Base-by-base conservation (phyloP, 2,797 vertebrate genomes). In the Silurus lanzhouensis region DNA sequence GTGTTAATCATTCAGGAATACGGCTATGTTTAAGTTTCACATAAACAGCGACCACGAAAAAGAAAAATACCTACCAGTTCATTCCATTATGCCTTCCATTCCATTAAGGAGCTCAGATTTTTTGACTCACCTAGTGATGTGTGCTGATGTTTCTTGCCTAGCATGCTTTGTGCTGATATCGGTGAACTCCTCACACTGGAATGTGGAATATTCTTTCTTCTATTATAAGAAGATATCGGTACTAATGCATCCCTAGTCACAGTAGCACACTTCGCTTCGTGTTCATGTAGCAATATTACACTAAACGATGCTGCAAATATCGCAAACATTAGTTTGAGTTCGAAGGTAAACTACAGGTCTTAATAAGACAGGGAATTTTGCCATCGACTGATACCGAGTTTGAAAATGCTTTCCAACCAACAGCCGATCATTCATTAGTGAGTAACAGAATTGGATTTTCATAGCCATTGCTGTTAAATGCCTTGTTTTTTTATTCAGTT, bases 321-420 rank as follows among this genome's bases (percentile, higher is more conserved):
- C 44, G 15, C 44, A 10, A n/a, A 5, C 57, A 15, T 57, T 57
- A 22, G 12, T 15, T 57, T 19, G 52, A 19, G 6, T 61, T 63
- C n/a, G 52, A 66, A 67, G 55, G 17, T 46, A 60, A 27, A 63
- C 31, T 48, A 14, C 61, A 25, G 77, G 44, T 64, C 38, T 20
- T 80, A 63, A 46, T 63, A 80, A 80, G 13, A 25, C 22, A 25
- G 60, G 60, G 22, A 25, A 80, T 80, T 80, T 19, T 80, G 60
- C 20, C 77, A 80, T 25, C 60, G 38, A 63, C 13, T 64, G 38
- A 27, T 80, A 80, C 9, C 17, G 22, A 48, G 12, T 80, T 17
- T 80, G 60, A n/a, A 80, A 25, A 8, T 48, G 44, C 60, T 80
- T 64, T 64, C 22, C 7, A 64, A 48, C 22, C 46, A 64, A 3